These are phyloP conservation scores for Vespertilio murinus DNA, from an alignment of 2,797 vertebrate species.

Conservation along the genomic window DNA sequence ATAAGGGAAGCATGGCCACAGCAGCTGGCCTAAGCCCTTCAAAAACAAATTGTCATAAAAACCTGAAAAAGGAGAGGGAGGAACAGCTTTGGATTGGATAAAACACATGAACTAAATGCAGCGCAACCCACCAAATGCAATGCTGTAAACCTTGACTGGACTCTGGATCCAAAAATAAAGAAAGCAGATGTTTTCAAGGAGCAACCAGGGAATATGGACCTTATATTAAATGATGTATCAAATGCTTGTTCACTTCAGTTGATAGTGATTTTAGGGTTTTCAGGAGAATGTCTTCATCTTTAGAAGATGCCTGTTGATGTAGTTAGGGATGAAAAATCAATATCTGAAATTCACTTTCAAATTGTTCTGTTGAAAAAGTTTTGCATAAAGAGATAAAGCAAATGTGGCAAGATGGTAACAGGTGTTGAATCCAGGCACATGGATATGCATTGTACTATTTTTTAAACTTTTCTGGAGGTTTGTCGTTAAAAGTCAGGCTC, in stretches of 20 bases:
- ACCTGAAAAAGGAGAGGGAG: background rate
- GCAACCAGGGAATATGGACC: background rate
- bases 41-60: background rate
- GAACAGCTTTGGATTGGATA: background rate
- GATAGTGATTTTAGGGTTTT: background rate
- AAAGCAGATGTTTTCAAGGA: background rate
- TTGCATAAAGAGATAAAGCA: background rate
- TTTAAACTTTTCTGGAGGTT: background rate
- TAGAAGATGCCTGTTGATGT: background rate
- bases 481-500: background rate
- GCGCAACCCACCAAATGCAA: background rate
- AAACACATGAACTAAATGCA: background rate
- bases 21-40: background rate
- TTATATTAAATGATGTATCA: background rate
- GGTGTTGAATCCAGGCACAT: background rate
- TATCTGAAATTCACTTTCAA: background rate
- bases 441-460: background rate
- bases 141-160: background rate
- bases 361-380: background rate
- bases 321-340: background rate
- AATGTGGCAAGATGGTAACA: background rate
- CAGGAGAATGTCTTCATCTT: background rate
- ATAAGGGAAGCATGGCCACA: background rate
- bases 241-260: background rate
- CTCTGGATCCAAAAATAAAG: background rate